These are phyloP conservation scores for Coturnix japonica DNA, from an alignment of 2,113 vertebrate genomes.

Conservation along the genomic window DNA sequence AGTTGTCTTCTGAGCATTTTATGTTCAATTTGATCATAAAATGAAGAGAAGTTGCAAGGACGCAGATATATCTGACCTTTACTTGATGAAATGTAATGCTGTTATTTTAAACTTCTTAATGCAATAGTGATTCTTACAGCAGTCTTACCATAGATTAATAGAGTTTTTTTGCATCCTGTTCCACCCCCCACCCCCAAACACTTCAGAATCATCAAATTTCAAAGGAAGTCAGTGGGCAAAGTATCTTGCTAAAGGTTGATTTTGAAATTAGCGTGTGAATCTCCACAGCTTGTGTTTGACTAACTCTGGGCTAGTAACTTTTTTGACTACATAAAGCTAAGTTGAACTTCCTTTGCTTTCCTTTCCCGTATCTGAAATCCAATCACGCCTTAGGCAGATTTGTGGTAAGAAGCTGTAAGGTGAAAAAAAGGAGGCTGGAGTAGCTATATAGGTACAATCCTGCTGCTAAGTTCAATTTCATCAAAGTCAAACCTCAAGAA, in stretches of 20 bases:
- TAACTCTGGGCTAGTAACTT: background rate
- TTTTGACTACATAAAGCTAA: background rate
- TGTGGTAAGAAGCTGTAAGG: background rate
- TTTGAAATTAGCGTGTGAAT: background rate
- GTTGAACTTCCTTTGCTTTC: background rate
- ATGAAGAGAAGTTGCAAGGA: background rate
- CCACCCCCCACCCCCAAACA: background rate
- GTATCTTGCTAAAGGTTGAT: background rate
- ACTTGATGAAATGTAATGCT: background rate
- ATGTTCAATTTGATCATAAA: background rate
- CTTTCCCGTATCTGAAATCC: background rate
- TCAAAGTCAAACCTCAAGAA: background rate
- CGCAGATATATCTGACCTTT: conserved; percentile 9
- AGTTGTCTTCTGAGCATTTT: background rate
- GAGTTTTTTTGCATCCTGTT: background rate
- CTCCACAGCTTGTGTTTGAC: background rate
- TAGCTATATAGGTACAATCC: background rate
- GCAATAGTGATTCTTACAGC: background rate
- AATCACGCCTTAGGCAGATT: background rate
- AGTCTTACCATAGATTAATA: background rate
- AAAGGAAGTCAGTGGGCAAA: background rate
- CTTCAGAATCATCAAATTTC: background rate
- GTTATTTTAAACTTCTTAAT: background rate
- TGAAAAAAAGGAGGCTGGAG: background rate
- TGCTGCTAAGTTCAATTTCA: background rate